Evolutionary conservation across 2,888 invertebrate genomes (phyloP).

Genomic region (Bhutanitis thaidina): DNA sequence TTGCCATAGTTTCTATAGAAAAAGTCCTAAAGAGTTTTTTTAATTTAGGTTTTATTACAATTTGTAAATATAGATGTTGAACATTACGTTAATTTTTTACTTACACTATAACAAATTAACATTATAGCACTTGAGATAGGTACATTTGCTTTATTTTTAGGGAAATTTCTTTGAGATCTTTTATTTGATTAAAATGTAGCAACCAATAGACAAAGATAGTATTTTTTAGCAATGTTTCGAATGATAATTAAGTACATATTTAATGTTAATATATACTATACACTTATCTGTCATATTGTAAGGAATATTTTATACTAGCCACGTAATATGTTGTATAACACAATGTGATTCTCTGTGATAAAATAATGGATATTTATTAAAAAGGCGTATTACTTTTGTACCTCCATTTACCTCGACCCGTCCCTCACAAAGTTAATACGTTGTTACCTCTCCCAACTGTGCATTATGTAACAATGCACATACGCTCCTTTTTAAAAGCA

Average conservation of each 20-base stretch:
- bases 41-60: too few species aligned
- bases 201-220: conserved; percentile 39
- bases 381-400: conserved; percentile 44
- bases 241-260: conserved; percentile 42
- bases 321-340: conserved; percentile 77
- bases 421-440: too few species aligned
- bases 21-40: too few species aligned
- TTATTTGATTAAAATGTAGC: conserved; percentile 12
- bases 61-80: too few species aligned
- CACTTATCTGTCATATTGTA: conserved; percentile 51
- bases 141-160: conserved; percentile 30
- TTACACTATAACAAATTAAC: too few species aligned
- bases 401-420: too few species aligned
- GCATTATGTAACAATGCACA: too few species aligned
- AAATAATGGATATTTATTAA: conserved; percentile 77
- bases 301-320: conserved; percentile 74
- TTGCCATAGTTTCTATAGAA: too few species aligned
- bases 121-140: too few species aligned
- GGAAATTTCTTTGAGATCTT: conserved; percentile 42
- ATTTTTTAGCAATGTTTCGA: conserved; percentile 56
- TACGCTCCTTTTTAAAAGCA: too few species aligned
- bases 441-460: too few species aligned
- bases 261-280: conserved; percentile 42
- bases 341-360: conserved; percentile 81
- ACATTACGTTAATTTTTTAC: too few species aligned